These are phyloP conservation scores for Acromyrmex heyeri DNA, from an alignment of 1,140 invertebrate genomes.

Conservation along the genomic window DNA sequence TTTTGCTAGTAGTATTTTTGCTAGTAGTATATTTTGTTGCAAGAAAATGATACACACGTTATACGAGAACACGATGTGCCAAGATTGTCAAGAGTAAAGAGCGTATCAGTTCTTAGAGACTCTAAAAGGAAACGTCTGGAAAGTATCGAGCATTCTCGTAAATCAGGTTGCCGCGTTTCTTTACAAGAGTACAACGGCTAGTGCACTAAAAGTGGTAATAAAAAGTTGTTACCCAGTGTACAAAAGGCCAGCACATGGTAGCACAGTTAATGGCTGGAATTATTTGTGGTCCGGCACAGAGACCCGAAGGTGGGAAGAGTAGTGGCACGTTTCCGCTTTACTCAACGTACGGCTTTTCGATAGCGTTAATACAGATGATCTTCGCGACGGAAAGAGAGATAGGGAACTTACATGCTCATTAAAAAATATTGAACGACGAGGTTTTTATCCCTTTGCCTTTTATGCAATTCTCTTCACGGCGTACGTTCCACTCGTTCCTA, in stretches of 20 bases:
- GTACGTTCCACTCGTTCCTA: neutral
- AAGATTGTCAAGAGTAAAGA: neutral
- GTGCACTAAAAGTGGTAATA: slow-evolving; percentile 65
- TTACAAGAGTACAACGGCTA: slow-evolving; percentile 11
- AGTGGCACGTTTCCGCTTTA: slow-evolving; percentile 19
- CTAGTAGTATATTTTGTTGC: neutral
- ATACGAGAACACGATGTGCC: neutral
- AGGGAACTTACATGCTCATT: neutral
- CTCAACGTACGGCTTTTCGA: slow-evolving; percentile 38
- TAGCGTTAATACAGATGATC: slow-evolving; percentile 27
- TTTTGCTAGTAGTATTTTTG: neutral
- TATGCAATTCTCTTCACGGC: neutral
- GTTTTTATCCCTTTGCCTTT: neutral
- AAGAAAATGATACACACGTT: neutral
- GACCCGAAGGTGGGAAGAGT: neutral
- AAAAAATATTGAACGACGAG: slow-evolving; percentile 1
- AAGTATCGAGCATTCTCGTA: slow-evolving; percentile 44
- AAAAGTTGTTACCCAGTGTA: slow-evolving; percentile 43
- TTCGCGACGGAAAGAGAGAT: neutral
- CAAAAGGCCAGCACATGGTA: slow-evolving; percentile 11
- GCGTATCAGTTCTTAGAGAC: slow-evolving; percentile 1
- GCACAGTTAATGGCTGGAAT: slow-evolving; percentile 42
- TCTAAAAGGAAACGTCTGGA: slow-evolving; percentile 19
- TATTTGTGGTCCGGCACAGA: slow-evolving; percentile 26
- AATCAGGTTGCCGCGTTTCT: slow-evolving; percentile 51